phyloP scores from a whole-genome alignment of 2,888 invertebrate genomes.

The Troglohyphantes excavatus region DNA sequence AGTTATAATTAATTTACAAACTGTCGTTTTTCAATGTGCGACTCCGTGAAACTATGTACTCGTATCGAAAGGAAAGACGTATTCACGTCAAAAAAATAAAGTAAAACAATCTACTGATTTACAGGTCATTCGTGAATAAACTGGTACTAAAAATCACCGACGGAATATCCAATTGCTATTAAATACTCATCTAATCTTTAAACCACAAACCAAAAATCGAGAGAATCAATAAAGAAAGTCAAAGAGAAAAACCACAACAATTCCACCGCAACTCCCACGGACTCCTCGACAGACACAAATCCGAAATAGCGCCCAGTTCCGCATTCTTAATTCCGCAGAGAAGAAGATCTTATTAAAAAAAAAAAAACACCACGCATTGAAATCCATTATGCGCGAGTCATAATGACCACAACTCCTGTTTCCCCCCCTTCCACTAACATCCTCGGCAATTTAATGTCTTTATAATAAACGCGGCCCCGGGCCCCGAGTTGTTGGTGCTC shows the following conservation, averaged over 20 bases:
- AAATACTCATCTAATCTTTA: background rate
- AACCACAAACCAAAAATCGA: background rate
- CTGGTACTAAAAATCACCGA: too few species aligned
- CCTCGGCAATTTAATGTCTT: slow-evolving; percentile 33
- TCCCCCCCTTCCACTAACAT: background rate
- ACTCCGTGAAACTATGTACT: too few species aligned
- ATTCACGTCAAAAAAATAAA: too few species aligned
- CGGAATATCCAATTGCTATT: too few species aligned
- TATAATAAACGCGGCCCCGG: slow-evolving; percentile 19
- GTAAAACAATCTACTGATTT: too few species aligned
- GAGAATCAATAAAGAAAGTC: background rate
- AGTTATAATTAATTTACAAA: too few species aligned
- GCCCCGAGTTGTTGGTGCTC: background rate
- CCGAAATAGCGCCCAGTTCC: too few species aligned
- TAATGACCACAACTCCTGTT: slow-evolving; percentile 15
- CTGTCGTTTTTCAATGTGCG: too few species aligned
- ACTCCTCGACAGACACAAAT: background rate
- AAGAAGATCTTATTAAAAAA: background rate
- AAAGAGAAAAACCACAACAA: background rate
- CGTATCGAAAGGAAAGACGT: too few species aligned
- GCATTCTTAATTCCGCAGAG: background rate
- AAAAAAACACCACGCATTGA: slow-evolving; percentile 5
- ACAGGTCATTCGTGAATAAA: too few species aligned
- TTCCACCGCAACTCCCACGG: background rate
- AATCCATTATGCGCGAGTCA: slow-evolving; percentile 20